Evolutionary conservation across 2,113 vertebrate species (phyloP).

Genomic region (Todiramphus chloris): DNA sequence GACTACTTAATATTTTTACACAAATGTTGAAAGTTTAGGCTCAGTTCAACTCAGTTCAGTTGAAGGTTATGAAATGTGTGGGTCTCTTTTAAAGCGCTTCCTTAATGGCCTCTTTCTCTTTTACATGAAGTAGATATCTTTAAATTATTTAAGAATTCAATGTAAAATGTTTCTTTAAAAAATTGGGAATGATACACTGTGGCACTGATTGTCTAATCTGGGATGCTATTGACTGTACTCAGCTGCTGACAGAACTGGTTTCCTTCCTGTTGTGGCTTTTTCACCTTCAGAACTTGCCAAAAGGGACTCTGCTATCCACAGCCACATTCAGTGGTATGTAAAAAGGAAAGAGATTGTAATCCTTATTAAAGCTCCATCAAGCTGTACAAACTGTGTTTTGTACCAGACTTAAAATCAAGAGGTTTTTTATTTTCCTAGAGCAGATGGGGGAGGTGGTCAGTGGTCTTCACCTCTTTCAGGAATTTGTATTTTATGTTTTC

Average conservation of each 20-base stretch:
- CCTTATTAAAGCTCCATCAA: too few species aligned
- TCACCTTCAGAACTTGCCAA: slow-evolving; percentile 7
- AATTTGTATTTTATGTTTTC: background rate
- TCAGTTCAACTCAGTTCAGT: background rate
- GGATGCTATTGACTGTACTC: slow-evolving; percentile 40
- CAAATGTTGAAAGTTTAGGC: background rate
- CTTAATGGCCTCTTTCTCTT: background rate
- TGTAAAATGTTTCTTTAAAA: background rate
- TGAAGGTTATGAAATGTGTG: background rate
- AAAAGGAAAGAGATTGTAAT: background rate
- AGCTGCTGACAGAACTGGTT: slow-evolving; percentile 25
- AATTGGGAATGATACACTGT: background rate
- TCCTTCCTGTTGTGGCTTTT: slow-evolving; percentile 49
- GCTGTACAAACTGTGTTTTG: background rate
- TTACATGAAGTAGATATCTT: background rate
- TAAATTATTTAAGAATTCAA: slow-evolving; percentile 52
- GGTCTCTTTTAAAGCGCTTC: background rate
- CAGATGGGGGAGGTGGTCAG: background rate
- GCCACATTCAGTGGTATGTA: background rate
- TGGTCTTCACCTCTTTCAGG: background rate
- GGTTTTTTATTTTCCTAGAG: background rate
- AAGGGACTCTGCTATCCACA: background rate
- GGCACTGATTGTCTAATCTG: slow-evolving; percentile 11
- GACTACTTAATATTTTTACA: background rate
- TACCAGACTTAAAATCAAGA: background rate